phyloP scores from a whole-genome alignment of 2,888 invertebrate genomes.

The Campoplex nolae region DNA sequence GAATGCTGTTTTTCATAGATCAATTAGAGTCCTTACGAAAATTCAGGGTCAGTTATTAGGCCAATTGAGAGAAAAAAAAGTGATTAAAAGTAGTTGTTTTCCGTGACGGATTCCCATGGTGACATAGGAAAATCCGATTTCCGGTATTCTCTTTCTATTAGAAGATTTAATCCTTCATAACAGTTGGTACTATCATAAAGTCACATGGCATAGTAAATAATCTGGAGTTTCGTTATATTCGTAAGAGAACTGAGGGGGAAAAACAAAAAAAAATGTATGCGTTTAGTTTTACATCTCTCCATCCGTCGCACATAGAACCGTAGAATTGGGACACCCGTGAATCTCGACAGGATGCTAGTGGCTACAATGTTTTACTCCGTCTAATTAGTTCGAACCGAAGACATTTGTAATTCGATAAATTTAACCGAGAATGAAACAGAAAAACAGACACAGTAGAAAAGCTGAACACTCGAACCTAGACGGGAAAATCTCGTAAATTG shows the following conservation, averaged over 20 bases:
- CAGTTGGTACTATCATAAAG: not conserved
- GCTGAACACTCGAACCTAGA: constrained; percentile 13
- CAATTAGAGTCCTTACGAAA: too few species aligned
- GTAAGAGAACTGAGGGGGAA: not conserved
- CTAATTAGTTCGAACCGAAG: constrained; percentile 54
- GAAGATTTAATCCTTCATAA: too few species aligned
- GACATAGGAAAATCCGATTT: too few species aligned
- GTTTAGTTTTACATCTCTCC: constrained; percentile 16
- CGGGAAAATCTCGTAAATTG: constrained; percentile 56
- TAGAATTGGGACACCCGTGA: constrained; percentile 21
- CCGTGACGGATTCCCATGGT: too few species aligned
- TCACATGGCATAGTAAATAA: not conserved
- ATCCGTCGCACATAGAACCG: not conserved
- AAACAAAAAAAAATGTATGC: constrained; percentile 26
- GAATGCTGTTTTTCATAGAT: too few species aligned
- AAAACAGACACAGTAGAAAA: not conserved
- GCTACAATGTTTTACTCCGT: constrained; percentile 24
- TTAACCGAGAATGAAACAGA: constrained; percentile 12
- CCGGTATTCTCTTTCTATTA: too few species aligned
- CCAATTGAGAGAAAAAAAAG: too few species aligned
- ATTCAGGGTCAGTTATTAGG: too few species aligned
- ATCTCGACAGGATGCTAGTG: constrained; percentile 36
- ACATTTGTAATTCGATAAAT: constrained; percentile 10
- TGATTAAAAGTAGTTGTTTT: too few species aligned
- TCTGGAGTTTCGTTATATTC: not conserved